Evolutionary conservation across 2,113 vertebrate species (phyloP).

Genomic region (Columba livia): DNA sequence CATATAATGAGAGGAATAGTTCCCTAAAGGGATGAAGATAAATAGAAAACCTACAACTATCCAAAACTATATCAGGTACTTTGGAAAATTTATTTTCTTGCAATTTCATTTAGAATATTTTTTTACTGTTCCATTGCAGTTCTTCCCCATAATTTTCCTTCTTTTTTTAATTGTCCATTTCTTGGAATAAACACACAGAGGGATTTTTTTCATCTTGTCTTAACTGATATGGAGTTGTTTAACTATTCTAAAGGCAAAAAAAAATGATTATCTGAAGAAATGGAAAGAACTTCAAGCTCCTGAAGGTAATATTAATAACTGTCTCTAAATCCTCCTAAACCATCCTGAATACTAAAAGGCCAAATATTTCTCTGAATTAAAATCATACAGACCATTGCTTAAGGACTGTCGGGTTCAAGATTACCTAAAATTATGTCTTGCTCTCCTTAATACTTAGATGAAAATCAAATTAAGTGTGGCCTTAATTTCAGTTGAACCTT

Average conservation of each 20-base stretch:
- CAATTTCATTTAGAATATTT: constrained; percentile 5
- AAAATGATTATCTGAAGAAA: background rate
- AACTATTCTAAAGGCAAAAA: background rate
- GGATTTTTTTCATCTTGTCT: background rate
- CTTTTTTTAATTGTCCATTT: background rate
- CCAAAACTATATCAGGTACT: background rate
- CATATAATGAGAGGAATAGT: background rate
- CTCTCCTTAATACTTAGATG: background rate
- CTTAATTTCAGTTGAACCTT: background rate
- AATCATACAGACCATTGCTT: background rate
- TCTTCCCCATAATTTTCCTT: background rate
- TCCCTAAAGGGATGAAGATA: constrained; percentile 8
- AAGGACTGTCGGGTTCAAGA: background rate
- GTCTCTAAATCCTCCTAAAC: background rate
- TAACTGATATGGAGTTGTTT: background rate
- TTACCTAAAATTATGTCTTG: background rate
- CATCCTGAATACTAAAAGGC: background rate
- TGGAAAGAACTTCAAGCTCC: background rate
- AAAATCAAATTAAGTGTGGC: background rate
- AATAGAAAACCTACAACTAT: background rate
- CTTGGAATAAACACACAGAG: background rate
- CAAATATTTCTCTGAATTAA: background rate
- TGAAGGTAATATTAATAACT: background rate
- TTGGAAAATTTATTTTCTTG: background rate
- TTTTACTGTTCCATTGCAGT: background rate